These are phyloP conservation scores for Eristalis intricaria DNA, from an alignment of 2,888 invertebrate genomes.

Conservation along the genomic window DNA sequence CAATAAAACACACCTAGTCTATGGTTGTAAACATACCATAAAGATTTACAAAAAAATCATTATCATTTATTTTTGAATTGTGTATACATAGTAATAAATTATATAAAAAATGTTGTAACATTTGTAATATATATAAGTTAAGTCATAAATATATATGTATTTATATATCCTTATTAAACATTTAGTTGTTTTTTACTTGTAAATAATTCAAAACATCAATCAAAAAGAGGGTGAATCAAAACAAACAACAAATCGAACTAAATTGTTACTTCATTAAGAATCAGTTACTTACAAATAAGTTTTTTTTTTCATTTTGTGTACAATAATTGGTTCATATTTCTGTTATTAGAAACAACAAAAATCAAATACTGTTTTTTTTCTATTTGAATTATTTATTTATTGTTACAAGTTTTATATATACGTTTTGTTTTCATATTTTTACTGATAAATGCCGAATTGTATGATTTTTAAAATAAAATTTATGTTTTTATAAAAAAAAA, in stretches of 20 bases:
- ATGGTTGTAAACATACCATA: slow-evolving; percentile 66
- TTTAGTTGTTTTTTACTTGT: slow-evolving; percentile 10
- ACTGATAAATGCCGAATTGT: neutral
- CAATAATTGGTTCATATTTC: slow-evolving; percentile 1
- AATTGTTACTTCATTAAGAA: slow-evolving; percentile 6
- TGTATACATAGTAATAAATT: slow-evolving; percentile 65
- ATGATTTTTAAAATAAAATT: slow-evolving; percentile 42
- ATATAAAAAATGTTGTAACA: slow-evolving; percentile 50
- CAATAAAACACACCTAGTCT: slow-evolving; percentile 68
- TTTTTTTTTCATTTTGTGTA: neutral
- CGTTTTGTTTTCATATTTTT: slow-evolving; percentile 23
- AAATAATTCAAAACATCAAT: slow-evolving; percentile 7
- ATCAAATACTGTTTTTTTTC: slow-evolving; percentile 60
- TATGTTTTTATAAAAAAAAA: slow-evolving; percentile 56
- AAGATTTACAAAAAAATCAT: slow-evolving; percentile 38
- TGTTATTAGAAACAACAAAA: slow-evolving; percentile 18
- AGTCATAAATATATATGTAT: slow-evolving; percentile 50
- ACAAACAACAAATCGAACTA: neutral
- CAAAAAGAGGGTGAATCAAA: slow-evolving; percentile 6
- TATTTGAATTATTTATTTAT: slow-evolving; percentile 50
- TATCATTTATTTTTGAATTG: slow-evolving; percentile 27
- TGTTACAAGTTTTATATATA: slow-evolving; percentile 20
- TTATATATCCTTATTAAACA: slow-evolving; percentile 10
- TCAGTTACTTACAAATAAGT: neutral
- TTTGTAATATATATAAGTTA: slow-evolving; percentile 47